Evolutionary conservation across 2,113 vertebrate genomes (phyloP).

Genomic region (Pollimyrus isidori): DNA sequence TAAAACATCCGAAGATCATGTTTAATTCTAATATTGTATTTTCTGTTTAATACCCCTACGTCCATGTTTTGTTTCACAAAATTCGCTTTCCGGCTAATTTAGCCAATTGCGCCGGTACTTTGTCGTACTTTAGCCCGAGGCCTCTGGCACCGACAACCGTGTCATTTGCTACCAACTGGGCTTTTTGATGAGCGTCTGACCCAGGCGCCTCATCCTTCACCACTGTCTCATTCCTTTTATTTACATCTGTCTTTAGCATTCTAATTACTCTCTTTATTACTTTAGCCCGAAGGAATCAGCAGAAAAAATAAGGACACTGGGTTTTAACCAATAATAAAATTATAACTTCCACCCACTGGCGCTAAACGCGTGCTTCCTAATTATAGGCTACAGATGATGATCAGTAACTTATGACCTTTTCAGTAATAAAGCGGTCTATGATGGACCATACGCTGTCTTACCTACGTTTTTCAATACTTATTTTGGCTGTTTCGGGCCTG

Average conservation of each 20-base stretch:
- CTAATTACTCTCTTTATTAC: constrained; percentile 99
- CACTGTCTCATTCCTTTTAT: constrained; percentile 94
- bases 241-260: constrained; percentile 99
- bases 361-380: constrained; percentile 36
- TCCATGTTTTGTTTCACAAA: constrained; percentile 21
- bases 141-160: constrained; percentile 58
- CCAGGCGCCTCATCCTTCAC: constrained; percentile 83
- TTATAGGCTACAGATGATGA: constrained; percentile 43
- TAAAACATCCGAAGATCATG: not conserved
- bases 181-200: constrained; percentile 77
- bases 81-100: constrained; percentile 65
- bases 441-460: not conserved
- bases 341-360: constrained; percentile 54
- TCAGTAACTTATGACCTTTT: constrained; percentile 26
- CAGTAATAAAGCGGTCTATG: constrained; percentile 12
- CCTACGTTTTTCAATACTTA: not conserved
- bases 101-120: constrained; percentile 65
- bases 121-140: constrained; percentile 63
- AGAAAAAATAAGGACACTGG: constrained; percentile 71
- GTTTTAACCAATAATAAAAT: constrained; percentile 81
- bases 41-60: not conserved
- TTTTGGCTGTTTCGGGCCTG: not conserved
- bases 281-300: constrained; percentile 92
- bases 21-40: not conserved
- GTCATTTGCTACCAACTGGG: constrained; percentile 79